Base-by-base conservation (phyloP, 2,113 vertebrate genomes). In the Edolisoma coerulescens region DNA sequence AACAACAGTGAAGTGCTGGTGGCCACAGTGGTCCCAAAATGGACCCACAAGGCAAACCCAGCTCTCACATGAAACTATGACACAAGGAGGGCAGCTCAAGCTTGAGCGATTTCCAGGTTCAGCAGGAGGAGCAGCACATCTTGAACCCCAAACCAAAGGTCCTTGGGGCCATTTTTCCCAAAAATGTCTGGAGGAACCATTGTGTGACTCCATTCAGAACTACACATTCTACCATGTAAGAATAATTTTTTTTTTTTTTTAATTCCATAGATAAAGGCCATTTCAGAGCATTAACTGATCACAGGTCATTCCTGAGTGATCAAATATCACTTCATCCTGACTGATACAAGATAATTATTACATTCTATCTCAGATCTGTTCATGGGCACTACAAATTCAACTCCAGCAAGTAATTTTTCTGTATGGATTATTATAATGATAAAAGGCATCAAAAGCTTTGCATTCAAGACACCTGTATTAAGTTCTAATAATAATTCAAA, bases 51-150 rank as follows among this genome's bases (percentile, higher is more conserved):
- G 54, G 30, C 11, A 77, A 80, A 71, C 18, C 5, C 35, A 75
- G 4, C 14, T 71, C 35, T 7, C 1, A 0, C 11, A 13, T 5
- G 16, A 37, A 81, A n/a, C 17, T 56, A 4, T 3, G 45, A 44
- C 0, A 2, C 8, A 11, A 39, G 13, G 20, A 32, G 24, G 22
- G 10, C 10, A 24, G 11, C 8, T 53, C 16, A 35, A 41, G 35
- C 23, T 22, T 19, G 42, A 82, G 10, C 8, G 17, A 13, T 16
- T 53, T 41, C 53, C 1, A 4, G 12, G 41, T 47, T 68, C 37
- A 56, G 13, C 12, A 54, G 33, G 19, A 63, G 35, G 35, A 59
- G 30, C 23, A 77, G 19, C 4, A 73, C 10, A 59, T 42, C 50
- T 47, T 61, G 33, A 78, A 87, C 23, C 20, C 47, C 16, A 76